Base-by-base conservation (phyloP, 2,888 invertebrate genomes). In the Cistogaster globosa region DNA sequence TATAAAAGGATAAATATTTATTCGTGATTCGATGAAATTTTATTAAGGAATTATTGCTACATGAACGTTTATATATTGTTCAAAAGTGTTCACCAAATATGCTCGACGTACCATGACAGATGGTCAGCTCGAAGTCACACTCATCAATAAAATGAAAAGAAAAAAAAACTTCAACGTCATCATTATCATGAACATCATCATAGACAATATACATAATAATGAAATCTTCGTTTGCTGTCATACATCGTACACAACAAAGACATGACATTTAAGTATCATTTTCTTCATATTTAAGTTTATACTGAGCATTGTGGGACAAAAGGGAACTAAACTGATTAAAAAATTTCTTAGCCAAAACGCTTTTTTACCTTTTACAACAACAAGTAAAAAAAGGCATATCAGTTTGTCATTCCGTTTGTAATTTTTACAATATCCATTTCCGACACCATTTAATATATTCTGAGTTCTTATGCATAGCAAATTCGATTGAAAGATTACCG, bases 41-140 rank as follows among this genome's bases (percentile, higher is more conserved):
- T 78, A 79, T 83, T 83, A 83, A 81, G 68, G 80, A 80, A 81
- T 83, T 78, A 74, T 79, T 76, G 65, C 63, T 72, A 58, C 68
- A 63, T 22, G 72, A 77, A 72, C 62, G 53, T 82, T 51, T 32
- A 26, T 69, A 67, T 42, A 67, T 42, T 14, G 53, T 77, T 71
- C 58, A 60, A 32, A n/a, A 76, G 71, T 68, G 63, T 83, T 80
- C 53, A 67, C 63, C 57, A 83, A 83, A 83, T 83, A 83, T 83
- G 71, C 76, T 75, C 85, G 77, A 74, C 65, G 71, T 81, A 80
- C 87, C 89, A 88, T 90, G 90, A 90, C 90, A 90, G 90, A 90
- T 90, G 91, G 90, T 90, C 90, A 90, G 90, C 84, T 89, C 88
- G 88, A 88, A 88, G 79, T 83, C 58, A 80, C 86, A 86, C 83